Evolutionary conservation across 2,888 invertebrate genomes (phyloP), one percentile per base, ranked within the genome.

Genomic region (Drosophila neoperkinsi): DNA sequence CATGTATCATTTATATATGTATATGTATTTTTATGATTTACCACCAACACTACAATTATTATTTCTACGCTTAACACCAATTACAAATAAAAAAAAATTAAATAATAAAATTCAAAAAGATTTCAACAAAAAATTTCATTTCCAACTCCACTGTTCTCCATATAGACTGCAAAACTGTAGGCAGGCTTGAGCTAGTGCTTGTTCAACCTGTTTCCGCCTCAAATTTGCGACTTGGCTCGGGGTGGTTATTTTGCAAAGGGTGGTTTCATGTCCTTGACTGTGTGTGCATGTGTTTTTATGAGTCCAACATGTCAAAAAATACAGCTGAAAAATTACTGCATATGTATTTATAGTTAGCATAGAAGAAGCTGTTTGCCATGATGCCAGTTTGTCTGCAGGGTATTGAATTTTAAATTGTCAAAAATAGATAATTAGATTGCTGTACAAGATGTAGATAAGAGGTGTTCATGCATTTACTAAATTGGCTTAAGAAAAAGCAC

Each of bases 11-110:
- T 46, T 36, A 62, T 59, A 55, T 61, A 55, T 64, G 60, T 57
- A 49, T 41, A 63, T 55, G 38, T 49, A 50, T 51, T 55, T 49
- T 52, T 72, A 71, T 81, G 58, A 81, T 75, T 88, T 80, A 71
- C 67, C 80, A 80, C 77, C 78, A 80, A 74, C 21, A 57, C 62
- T 68, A 71, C 80, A 80, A 80, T 76, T 72, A 72, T 72, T 78
- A 65, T 88, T 88, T 84, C 46, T 79, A 85, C 77, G 86, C 85
- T 85, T 90, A 77, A 89, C 71, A 89, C 76, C 74, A 86, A 81
- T 80, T 73, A 86, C 70, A 79, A 72, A 74, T 74, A 81, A 68
- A 25, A 80, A 25, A 25, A 46, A 25, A 16, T 46, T 16, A 25
- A 70, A 70, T 73, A 84, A 81, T 73, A 84, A 81, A 87, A 77